phyloP scores from a whole-genome alignment of 2,797 vertebrate species.

The Crax fasciolata region DNA sequence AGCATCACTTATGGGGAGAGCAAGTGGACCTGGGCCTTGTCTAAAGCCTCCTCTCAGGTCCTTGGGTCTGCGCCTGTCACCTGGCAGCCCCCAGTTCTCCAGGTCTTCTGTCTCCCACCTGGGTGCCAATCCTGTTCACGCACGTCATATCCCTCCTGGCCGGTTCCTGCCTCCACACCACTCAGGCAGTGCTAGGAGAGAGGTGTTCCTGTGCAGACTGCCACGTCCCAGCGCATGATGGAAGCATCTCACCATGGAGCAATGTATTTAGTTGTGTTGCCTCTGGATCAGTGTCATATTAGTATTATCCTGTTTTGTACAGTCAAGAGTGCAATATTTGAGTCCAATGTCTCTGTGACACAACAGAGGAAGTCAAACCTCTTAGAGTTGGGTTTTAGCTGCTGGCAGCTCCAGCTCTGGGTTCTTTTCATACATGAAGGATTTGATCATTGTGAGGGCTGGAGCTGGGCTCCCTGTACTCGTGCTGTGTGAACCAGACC shows the following conservation, averaged over 20 bases:
- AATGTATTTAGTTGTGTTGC: background rate
- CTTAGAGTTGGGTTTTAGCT: background rate
- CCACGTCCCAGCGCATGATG: background rate
- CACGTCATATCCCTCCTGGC: too few species aligned
- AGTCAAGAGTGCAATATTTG: background rate
- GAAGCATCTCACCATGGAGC: background rate
- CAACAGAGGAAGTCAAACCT: background rate
- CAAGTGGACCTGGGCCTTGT: too few species aligned
- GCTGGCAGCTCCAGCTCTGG: background rate
- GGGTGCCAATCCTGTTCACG: background rate
- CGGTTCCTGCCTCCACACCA: background rate
- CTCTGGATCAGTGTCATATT: background rate
- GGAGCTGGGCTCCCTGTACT: background rate
- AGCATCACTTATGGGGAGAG: background rate
- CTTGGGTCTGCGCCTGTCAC: background rate
- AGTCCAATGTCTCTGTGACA: background rate
- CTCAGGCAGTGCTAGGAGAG: background rate
- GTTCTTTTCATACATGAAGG: background rate
- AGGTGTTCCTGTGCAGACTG: accelerated
- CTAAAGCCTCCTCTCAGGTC: background rate
- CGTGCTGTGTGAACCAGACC: background rate
- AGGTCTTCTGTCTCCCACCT: too few species aligned
- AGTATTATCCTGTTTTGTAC: background rate
- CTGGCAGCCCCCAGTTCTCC: background rate
- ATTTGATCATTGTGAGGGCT: background rate